Conservation (phyloP, 2,113 vertebrate species). For the Laticauda laticaudata region DNA sequence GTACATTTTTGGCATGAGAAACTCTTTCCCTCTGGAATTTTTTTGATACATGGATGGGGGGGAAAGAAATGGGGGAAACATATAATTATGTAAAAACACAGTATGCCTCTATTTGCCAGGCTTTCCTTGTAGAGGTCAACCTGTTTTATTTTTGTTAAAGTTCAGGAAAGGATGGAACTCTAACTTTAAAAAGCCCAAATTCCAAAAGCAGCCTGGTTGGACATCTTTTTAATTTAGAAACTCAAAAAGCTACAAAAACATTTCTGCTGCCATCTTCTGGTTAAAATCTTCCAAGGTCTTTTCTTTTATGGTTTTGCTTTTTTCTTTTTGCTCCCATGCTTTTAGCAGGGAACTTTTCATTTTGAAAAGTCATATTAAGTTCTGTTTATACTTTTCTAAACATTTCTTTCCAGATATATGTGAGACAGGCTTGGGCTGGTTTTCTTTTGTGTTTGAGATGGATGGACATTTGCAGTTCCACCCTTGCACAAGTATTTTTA, state of each 20-base stretch:
- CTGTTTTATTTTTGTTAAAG: neutral
- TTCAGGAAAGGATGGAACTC: neutral
- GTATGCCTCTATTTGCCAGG: neutral
- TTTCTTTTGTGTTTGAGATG: neutral
- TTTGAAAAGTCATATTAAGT: neutral
- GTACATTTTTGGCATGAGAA: neutral
- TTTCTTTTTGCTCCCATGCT: neutral
- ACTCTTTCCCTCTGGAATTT: neutral
- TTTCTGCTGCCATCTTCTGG: neutral
- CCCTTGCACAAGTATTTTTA: neutral
- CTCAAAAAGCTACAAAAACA: neutral
- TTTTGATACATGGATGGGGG: neutral
- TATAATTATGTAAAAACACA: neutral
- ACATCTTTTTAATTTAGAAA: neutral
- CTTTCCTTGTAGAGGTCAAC: neutral
- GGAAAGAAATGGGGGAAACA: neutral
- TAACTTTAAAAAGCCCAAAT: neutral
- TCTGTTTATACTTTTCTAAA: neutral
- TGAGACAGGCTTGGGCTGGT: neutral
- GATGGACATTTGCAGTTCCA: neutral
- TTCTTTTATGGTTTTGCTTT: neutral
- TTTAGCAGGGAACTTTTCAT: neutral
- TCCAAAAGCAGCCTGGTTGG: neutral
- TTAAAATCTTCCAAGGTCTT: neutral
- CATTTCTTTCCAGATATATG: neutral